Percentiles rank a stretch among this genome's conserved stretches.
Evolutionary conservation across 2,113 vertebrate species (phyloP).

Genomic region (Sterna hirundo): DNA sequence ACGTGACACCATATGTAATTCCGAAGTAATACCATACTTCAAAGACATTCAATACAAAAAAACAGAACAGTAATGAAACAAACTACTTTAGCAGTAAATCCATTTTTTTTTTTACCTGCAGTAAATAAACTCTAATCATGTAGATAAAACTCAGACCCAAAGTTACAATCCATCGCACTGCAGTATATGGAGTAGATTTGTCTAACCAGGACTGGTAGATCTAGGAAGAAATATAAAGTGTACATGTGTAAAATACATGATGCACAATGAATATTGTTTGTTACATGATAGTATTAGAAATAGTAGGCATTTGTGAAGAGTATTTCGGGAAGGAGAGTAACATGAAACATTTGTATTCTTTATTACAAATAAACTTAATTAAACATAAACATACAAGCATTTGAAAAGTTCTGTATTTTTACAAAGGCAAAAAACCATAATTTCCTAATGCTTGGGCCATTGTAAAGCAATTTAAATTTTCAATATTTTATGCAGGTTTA

Average conservation of each 20-base stretch:
- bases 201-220: conserved; percentile 98
- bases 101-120: conserved; percentile 81
- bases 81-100: background rate
- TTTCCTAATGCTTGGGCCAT: background rate
- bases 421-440: background rate
- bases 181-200: conserved; percentile 94
- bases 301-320: background rate
- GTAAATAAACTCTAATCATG: conserved; percentile 98
- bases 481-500: background rate
- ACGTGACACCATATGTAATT: accelerated
- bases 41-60: background rate
- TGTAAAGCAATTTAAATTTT: background rate
- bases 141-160: conserved; percentile 90
- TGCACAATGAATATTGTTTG: background rate
- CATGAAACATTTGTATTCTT: background rate
- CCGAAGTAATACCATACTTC: background rate
- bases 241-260: background rate
- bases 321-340: background rate
- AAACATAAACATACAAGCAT: background rate
- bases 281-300: background rate
- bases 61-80: background rate
- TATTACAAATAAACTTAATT: background rate
- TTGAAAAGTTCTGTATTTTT: background rate
- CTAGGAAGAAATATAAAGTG: conserved; percentile 58
- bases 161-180: conserved; percentile 89